phyloP scores from a whole-genome alignment of 2,888 invertebrate genomes.

The Macrosiphum euphorbiae region DNA sequence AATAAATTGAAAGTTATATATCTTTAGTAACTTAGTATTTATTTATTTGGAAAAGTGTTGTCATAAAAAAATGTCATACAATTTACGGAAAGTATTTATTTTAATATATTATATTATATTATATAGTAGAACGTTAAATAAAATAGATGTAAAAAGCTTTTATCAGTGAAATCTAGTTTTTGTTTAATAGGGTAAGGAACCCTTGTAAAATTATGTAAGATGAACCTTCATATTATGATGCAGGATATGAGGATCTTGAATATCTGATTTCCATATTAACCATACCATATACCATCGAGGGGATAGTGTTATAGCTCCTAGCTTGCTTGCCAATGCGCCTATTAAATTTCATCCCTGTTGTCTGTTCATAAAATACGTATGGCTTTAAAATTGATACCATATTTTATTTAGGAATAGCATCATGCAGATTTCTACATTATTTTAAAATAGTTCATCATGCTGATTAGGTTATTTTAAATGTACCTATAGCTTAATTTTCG shows the following conservation, averaged over 20 bases:
- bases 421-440: background rate
- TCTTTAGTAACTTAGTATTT: background rate
- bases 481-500: background rate
- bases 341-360: constrained; percentile 43
- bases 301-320: background rate
- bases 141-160: background rate
- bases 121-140: background rate
- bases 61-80: background rate
- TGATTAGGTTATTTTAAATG: background rate
- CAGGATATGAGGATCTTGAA: constrained; percentile 4
- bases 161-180: background rate
- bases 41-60: background rate
- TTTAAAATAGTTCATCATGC: too few relatives aligned
- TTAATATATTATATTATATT: background rate
- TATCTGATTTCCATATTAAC: constrained; percentile 26
- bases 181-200: constrained; percentile 25
- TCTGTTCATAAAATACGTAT: background rate
- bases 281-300: background rate
- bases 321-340: constrained; percentile 11
- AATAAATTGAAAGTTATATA: background rate
- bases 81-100: background rate
- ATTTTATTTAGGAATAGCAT: background rate
- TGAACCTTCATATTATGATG: constrained; percentile 18
- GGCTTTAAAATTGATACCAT: background rate
- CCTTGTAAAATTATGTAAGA: constrained; percentile 33